A percentile compares a stretch with the other conserved stretches of the same genome.
These are phyloP conservation scores for Amphibalanus amphitrite DNA, from an alignment of 1,140 invertebrate species.

Conservation along the genomic window DNA sequence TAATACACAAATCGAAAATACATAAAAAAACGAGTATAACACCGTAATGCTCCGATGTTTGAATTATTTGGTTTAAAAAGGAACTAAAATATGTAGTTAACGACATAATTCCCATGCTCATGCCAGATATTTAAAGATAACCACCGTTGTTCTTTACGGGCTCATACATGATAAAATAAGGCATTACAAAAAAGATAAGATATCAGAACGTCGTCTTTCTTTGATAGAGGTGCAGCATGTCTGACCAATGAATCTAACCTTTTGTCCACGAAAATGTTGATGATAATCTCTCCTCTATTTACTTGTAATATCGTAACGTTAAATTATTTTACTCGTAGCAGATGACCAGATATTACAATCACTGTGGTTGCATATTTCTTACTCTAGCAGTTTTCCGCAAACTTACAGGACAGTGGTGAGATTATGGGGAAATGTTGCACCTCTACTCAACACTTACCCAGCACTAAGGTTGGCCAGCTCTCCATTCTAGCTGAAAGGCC, in stretches of 20 bases:
- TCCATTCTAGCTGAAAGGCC: conserved; percentile 77
- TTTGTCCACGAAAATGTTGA: no score
- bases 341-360: no score
- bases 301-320: no score
- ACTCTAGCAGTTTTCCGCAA: no score
- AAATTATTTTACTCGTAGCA: no score
- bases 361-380: no score
- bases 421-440: no score
- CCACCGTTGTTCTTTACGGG: background rate
- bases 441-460: conserved; percentile 38
- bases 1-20: background rate
- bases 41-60: background rate
- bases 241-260: no score
- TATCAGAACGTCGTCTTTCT: background rate
- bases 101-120: background rate
- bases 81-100: background rate
- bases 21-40: background rate
- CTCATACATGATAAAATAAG: background rate
- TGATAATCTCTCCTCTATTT: no score
- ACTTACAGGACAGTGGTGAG: no score
- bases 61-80: background rate
- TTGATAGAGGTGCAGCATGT: background rate
- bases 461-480: conserved; percentile 76
- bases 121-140: background rate
- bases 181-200: background rate